Conservation (phyloP, 2,797 vertebrate genomes). For the Miichthys miiuy region DNA sequence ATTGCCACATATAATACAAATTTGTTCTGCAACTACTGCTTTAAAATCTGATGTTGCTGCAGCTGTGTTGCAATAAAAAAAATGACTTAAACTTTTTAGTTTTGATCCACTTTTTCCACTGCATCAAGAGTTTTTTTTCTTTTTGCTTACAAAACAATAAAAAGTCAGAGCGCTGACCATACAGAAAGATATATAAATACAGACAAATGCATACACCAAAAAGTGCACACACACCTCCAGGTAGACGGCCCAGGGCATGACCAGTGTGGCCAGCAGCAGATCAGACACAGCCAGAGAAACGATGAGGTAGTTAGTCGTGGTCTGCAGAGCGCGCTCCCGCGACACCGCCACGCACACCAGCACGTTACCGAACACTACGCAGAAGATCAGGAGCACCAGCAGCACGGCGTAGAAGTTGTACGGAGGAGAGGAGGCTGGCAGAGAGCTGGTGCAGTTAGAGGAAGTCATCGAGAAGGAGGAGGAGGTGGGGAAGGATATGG, state of each 20-base stretch:
- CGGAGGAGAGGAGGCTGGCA: slow-evolving; percentile 71
- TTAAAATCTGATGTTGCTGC: background rate
- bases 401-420: slow-evolving; percentile 87
- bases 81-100: too few relatives aligned
- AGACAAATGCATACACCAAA: background rate
- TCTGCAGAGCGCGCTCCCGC: slow-evolving; percentile 82
- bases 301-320: slow-evolving; percentile 88
- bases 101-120: background rate
- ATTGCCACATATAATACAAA: background rate
- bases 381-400: slow-evolving; percentile 85
- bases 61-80: background rate
- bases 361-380: slow-evolving; percentile 86
- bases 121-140: background rate
- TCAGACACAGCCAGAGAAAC: slow-evolving; percentile 86
- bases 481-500: slow-evolving; percentile 48
- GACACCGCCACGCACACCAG: slow-evolving; percentile 85
- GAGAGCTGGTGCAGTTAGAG: slow-evolving; percentile 76
- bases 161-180: background rate
- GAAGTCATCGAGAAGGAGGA: slow-evolving; percentile 47
- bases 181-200: background rate
- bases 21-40: background rate
- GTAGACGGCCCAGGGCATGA: slow-evolving; percentile 87
- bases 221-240: slow-evolving; percentile 76
- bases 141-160: slow-evolving; percentile 5
- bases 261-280: slow-evolving; percentile 84